phyloP scores from a whole-genome alignment of 2,113 vertebrate species.

The Litocranius walleri region DNA sequence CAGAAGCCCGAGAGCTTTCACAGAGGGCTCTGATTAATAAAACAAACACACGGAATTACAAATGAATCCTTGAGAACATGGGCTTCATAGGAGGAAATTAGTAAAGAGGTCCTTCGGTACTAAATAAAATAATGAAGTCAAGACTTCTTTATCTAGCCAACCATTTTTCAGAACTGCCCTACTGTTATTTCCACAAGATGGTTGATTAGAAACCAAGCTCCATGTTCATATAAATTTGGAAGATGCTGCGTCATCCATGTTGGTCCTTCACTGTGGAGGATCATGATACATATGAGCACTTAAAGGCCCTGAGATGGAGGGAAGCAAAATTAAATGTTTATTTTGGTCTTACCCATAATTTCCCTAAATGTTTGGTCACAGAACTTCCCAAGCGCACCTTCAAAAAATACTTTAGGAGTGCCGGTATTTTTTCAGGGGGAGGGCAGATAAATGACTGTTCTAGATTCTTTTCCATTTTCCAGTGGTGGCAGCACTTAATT shows the following conservation, averaged over 20 bases:
- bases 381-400: neutral
- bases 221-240: neutral
- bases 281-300: neutral
- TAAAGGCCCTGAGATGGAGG: neutral
- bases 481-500: neutral
- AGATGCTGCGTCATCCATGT: neutral
- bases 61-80: neutral
- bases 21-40: neutral
- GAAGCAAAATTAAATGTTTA: neutral
- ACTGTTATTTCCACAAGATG: neutral
- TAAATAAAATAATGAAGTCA: neutral
- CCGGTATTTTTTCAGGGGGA: neutral
- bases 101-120: neutral
- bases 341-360: neutral
- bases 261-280: neutral
- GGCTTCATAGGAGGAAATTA: neutral
- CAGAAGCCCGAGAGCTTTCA: neutral
- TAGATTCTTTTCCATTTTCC: neutral
- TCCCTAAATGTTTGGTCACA: neutral
- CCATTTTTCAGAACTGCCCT: neutral
- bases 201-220: neutral
- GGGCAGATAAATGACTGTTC: neutral
- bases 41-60: neutral
- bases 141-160: neutral
- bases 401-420: neutral